Evolutionary conservation across 2,797 vertebrate species (phyloP), one percentile per base, ranked within the genome.

Genomic region (Galaxias olidus): DNA sequence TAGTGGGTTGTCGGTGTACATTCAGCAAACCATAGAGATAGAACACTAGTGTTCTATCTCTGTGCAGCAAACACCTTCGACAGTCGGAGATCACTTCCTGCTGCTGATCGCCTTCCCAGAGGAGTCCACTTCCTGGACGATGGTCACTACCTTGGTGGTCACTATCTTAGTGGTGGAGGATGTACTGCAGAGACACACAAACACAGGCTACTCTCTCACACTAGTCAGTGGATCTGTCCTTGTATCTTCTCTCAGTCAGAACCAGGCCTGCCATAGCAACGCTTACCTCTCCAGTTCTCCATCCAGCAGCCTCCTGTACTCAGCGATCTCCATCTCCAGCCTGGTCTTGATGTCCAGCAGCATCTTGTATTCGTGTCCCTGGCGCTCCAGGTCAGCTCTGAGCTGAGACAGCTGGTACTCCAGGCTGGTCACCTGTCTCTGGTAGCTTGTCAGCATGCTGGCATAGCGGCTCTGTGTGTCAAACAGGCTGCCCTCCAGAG

Each of bases 251-350:
- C 0, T 8, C 1, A 4, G 1, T 9, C 49, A 3, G 13, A 9
- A 10, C 18, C 49, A 51, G 4, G n/a, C n/a, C 10, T 15, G 10
- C 49, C 18, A 14, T 13, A 30, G 30, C 8, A 12, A 10, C 14
- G 17, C 83, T 50, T 75, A 89, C 85, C 91, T 77, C 46, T 66
- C 57, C 18, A 55, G 0, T 69, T 93, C 90, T 9, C 89, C 84
- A 6, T 93, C 91, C 75, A 94, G 77, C 42, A 95, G 91, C 19
- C 90, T 83, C 45, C 91, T 82, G 88, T 95, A 94, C 8, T 93
- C 92, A 0, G 75, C 71, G 17, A 94, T 94, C 89, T 95, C 93
- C 10, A 90, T 9, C 87, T 95, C 94, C 80, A 95, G 87, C 12
- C 88, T 78, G 66, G 89, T 90, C 78, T 93, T 92, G 10, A 84